A percentile compares a stretch with the other conserved stretches of the same genome.
Conservation (phyloP, 1,140 invertebrate species). For the Drosophila arizonae region DNA sequence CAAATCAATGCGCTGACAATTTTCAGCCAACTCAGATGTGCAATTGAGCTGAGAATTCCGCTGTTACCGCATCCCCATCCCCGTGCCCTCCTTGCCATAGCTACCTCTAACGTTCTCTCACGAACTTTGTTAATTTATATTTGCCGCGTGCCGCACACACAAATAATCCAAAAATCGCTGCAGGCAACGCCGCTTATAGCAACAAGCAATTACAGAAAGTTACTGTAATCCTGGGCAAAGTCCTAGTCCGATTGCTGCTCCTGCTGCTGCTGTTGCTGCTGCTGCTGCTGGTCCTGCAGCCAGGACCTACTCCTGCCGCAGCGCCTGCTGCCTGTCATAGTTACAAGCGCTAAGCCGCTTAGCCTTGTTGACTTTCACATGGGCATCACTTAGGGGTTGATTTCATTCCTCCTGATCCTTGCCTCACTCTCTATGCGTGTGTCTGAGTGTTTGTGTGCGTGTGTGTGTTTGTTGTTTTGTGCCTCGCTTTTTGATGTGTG, state of each 20-base stretch:
- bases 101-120: constrained; percentile 44
- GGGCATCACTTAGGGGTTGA: constrained; percentile 71
- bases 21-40: constrained; percentile 75
- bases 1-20: constrained; percentile 74
- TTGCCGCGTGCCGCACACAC: constrained; percentile 68
- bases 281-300: neutral
- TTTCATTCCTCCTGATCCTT: constrained; percentile 28
- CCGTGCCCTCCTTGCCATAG: neutral
- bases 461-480: constrained; percentile 52
- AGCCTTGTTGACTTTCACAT: constrained; percentile 80
- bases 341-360: constrained; percentile 78
- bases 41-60: constrained; percentile 51
- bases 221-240: constrained; percentile 64
- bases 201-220: constrained; percentile 79
- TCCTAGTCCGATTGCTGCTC: constrained; percentile 13
- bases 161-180: constrained; percentile 61
- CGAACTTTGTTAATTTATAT: constrained; percentile 79
- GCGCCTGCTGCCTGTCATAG: constrained; percentile 66
- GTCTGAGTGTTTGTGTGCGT: constrained; percentile 28
- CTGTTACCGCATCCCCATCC: neutral
- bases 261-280: constrained; percentile 36
- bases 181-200: constrained; percentile 47
- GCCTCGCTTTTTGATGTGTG: constrained; percentile 75
- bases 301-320: constrained; percentile 17
- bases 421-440: neutral